Percentiles rank a stretch among this genome's conserved stretches.
phyloP scores from a whole-genome alignment of 2,113 vertebrate species.

The Zapus hudsonius region DNA sequence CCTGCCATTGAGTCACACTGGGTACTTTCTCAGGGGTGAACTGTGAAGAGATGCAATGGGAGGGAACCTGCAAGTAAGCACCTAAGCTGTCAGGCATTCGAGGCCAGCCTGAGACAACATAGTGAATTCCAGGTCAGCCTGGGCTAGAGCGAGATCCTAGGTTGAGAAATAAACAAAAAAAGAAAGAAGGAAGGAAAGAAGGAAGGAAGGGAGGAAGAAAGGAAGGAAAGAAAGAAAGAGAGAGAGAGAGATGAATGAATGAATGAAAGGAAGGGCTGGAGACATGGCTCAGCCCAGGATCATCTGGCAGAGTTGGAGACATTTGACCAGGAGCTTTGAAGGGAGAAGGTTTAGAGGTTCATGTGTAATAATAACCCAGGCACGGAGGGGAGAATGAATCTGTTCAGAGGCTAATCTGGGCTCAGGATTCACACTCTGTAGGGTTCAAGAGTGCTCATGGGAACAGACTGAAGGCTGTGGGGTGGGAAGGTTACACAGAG shows the following conservation, averaged over 20 bases:
- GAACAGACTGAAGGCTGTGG: neutral
- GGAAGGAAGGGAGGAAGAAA: too few species aligned
- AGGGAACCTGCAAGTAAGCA: neutral
- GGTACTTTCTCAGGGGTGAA: neutral
- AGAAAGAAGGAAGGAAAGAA: too few species aligned
- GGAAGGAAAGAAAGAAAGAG: too few species aligned
- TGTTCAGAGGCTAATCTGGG: neutral
- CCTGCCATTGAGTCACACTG: neutral
- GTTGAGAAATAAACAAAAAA: too few species aligned
- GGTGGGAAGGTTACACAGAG: neutral
- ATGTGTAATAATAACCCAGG: neutral
- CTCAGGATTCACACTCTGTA: neutral
- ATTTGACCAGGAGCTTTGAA: neutral
- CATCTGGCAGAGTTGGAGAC: neutral
- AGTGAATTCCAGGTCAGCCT: too few species aligned
- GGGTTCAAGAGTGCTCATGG: neutral
- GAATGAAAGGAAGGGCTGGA: too few species aligned
- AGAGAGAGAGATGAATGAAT: too few species aligned
- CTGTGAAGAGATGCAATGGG: neutral
- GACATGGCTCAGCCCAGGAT: neutral
- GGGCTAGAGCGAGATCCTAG: too few species aligned
- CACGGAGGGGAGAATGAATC: neutral
- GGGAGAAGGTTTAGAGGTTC: too few species aligned
- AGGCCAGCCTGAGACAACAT: too few species aligned
- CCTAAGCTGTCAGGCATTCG: too few species aligned